Evolutionary conservation across 2,797 vertebrate genomes (phyloP), one percentile per base, ranked within the genome.

Genomic region (Anguilla obscura): DNA sequence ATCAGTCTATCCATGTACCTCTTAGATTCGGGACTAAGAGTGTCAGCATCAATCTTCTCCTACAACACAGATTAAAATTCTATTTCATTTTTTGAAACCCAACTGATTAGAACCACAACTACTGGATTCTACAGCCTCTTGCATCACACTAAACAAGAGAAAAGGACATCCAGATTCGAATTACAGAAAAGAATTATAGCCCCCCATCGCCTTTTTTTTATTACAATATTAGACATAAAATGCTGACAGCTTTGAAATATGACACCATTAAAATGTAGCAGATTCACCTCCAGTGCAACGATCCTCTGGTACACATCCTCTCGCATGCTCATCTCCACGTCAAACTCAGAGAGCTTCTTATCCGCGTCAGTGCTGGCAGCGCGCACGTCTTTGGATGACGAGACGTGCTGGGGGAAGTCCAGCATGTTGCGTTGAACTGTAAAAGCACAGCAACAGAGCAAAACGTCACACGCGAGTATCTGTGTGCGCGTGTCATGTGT

Each of bases 311-410:
- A 99, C 84, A 99, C 98, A 0, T 99, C 98, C 90, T 96, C 97
- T 90, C 98, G 95, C 98, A 99, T 99, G 95, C 98, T 99, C 97
- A 98, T 99, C 95, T 99, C 98, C 92, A 99, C 98, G 0, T 99
- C 98, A 0, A 99, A 99, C 91, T 98, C 98, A 0, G 98, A 99
- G 88, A 99, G 96, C 88, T 93, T 96, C 93, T 99, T 99, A 94
- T 99, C 98, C 0, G 98, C 98, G 52, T 97, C 97, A 0, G 98
- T 99, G 95, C 97, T 99, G 12, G 98, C 97, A 0, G 94, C 10
- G 0, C 98, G 97, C 66, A 98, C 95, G 8, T 97, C 97, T 92
- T 98, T 99, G 88, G 88, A 94, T 0, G 97, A 93, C 0, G 98
- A 98, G 56, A 99, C 97, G 0, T 99, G 98, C 94, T 99, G 98